Base-by-base conservation (phyloP, 2,888 invertebrate genomes). In the Siphonodentalium dalli region DNA sequence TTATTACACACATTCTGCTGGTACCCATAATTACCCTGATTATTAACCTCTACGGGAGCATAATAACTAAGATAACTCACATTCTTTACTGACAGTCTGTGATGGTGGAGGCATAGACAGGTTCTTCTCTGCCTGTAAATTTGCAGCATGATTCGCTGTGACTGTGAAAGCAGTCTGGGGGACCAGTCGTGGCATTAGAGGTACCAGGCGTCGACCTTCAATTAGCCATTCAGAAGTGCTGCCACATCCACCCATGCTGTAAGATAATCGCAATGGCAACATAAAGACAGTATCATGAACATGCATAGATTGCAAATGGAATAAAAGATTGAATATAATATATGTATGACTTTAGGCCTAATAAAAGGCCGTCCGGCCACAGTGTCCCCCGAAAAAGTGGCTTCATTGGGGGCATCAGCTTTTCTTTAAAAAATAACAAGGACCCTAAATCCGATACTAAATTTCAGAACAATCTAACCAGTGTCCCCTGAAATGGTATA, bases 141-240 rank as follows among this genome's bases (percentile, higher is more conserved):
- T 85, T 0, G 91, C 90, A 45, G 88, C 87, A 78, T 88, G 89
- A 81, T 92, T 92, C 13, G 93, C 93, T 65, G 92, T 85, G 59
- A 89, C 88, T 54, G 91, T 89, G 77, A 91, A 90, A 33, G 89
- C 89, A 6, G 93, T 92, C 75, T 92, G 91, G 7, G 93, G 90
- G 46, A 90, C 87, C n/a, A 90, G 87, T 55, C 93, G 86, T 6
- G 92, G 90, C 83, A 94, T 84, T 40, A 93, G 83, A 2, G 94
- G 93, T 69, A 92, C 88, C 57, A 88, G 83, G 69, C 94, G 86
- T 31, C 93, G 86, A 13, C 94, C 94, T 83, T 94, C 94, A 66
- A 90, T 87, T 62, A 90, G 87, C 94, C 94, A 94, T 83, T 90
- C 90, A 20, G 72, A 66, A 68, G 86, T 83, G 9, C 81, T 80